Evolutionary conservation across 2,797 vertebrate species (phyloP).

Genomic region (Falco rusticolus): DNA sequence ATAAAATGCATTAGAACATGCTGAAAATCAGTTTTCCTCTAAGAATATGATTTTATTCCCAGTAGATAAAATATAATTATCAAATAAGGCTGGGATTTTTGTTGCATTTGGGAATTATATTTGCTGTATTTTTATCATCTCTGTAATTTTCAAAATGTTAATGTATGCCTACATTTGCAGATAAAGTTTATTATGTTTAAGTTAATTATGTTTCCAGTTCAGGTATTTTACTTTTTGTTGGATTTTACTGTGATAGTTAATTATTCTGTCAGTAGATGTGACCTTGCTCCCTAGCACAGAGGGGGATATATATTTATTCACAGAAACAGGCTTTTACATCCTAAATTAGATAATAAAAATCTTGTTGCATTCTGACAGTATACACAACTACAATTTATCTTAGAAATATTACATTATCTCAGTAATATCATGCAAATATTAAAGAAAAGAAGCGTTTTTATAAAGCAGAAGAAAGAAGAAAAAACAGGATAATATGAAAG

Average conservation of each 20-base stretch:
- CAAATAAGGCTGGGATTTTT: conserved; percentile 17
- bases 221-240: conserved; percentile 1
- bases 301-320: neutral
- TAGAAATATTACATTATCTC: conserved; percentile 6
- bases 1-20: neutral
- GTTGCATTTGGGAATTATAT: conserved; percentile 21
- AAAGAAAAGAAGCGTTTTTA: conserved; percentile 12
- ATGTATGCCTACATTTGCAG: conserved; percentile 1
- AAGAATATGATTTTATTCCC: conserved; percentile 47
- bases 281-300: neutral
- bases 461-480: neutral
- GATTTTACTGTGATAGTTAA: conserved; percentile 27
- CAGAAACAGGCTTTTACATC: conserved; percentile 7
- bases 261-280: conserved; percentile 3
- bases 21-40: neutral
- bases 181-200: conserved; percentile 13
- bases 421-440: conserved; percentile 10
- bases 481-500: neutral
- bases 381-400: neutral
- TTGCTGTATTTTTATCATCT: conserved; percentile 34
- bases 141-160: conserved; percentile 51
- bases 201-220: conserved; percentile 51
- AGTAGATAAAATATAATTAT: conserved; percentile 37
- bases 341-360: conserved; percentile 33
- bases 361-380: neutral